Evolutionary conservation across 92 coral and sea anemone species (phyloP), one percentile per base, ranked within the genome.

Genomic region (Porites divaricata): DNA sequence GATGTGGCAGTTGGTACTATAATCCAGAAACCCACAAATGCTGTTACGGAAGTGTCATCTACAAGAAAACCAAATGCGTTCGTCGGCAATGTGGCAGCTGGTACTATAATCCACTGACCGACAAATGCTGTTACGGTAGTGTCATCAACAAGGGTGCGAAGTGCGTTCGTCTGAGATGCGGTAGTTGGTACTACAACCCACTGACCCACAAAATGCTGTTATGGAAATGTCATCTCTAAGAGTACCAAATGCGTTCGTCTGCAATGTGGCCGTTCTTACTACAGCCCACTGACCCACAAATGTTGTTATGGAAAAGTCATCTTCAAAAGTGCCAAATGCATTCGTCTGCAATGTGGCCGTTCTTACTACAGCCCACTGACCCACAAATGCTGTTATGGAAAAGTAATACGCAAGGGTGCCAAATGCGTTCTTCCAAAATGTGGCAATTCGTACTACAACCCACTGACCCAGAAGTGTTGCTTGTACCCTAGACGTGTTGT

Each of bases 261-360:
- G 17, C 35, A 21, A 50, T 78, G 83, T 11, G 83, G 74, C 23
- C 1, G 1, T 1, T 25, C 2, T 4, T 49, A 10, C 48, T 78
- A 78, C 82, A 78, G 50, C 48, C 82, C 82, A 2, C 6, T 20
- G 28, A 77, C n/a, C 7, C 82, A 78, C 0, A 78, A 78, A 48
- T 78, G 82, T 15, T 78, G 82, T 21, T 77, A 1, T 41, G 59
- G 70, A 16, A 62, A n/a, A 16, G 26, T 17, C 57, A 63, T 77
- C 19, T 8, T 70, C 8, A 62, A 28, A 53, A 8, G 4, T 28
- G 3, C 58, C 26, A 17, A 8, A 13, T 77, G 81, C 21, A 16
- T 1, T 20, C 2, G 58, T 8, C 45, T 35, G 45, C 3, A 4
- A 35, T 35, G 45, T 35, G 76, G 58, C 8, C 9, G 23, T 1